Conservation (phyloP, 1,140 invertebrate genomes). For the Heliconius nattereri region DNA sequence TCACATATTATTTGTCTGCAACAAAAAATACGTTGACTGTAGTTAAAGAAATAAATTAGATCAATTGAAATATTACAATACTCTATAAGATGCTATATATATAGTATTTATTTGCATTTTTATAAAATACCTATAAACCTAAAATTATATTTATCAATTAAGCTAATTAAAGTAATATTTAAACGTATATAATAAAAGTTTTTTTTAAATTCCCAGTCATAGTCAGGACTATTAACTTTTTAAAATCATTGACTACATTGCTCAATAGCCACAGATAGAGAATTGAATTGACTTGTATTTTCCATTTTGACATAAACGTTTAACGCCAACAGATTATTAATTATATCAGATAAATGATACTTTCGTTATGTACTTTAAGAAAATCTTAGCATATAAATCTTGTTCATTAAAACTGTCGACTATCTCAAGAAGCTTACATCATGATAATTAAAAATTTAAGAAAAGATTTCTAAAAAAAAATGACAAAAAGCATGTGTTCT, state of each 20-base stretch:
- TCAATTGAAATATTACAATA: slow-evolving; percentile 39
- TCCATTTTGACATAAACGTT: background rate
- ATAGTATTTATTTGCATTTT: slow-evolving; percentile 29
- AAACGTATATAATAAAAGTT: slow-evolving; percentile 40
- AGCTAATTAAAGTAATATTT: slow-evolving; percentile 46
- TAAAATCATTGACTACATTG: slow-evolving; percentile 2
- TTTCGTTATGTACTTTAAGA: background rate
- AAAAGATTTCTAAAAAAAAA: background rate
- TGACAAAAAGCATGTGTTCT: slow-evolving; percentile 21
- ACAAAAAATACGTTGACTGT: slow-evolving; percentile 15
- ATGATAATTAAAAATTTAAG: background rate
- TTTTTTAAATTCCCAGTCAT: slow-evolving; percentile 30
- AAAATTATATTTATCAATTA: slow-evolving; percentile 45
- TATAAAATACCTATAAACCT: slow-evolving; percentile 32
- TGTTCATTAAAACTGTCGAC: background rate
- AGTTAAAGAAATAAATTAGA: slow-evolving; percentile 41
- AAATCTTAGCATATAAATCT: background rate
- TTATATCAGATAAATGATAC: background rate
- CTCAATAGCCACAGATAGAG: slow-evolving; percentile 2
- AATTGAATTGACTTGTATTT: slow-evolving; percentile 10
- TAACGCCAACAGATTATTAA: background rate
- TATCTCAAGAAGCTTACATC: background rate
- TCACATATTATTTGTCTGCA: slow-evolving; percentile 15
- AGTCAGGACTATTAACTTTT: slow-evolving; percentile 22
- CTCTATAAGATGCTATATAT: slow-evolving; percentile 37